Percentiles rank a stretch among this genome's conserved stretches.
Conservation (phyloP, 2,113 vertebrate species). For the Petrocephalus microphthalmus region DNA sequence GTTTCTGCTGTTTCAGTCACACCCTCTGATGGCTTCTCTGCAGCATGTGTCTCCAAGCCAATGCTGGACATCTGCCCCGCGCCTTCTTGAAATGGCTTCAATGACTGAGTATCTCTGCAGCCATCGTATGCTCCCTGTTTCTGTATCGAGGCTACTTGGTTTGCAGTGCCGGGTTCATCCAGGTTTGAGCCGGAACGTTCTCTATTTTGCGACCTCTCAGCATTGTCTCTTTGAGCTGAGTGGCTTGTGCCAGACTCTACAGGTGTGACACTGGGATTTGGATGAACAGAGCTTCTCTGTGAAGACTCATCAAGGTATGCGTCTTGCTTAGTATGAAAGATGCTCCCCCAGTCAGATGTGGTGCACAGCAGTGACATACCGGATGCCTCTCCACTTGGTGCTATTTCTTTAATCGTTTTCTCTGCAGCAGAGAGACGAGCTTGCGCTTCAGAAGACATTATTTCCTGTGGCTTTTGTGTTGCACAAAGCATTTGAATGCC, state of each 20-base stretch:
- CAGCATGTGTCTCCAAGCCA: background rate
- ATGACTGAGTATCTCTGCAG: background rate
- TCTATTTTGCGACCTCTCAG: background rate
- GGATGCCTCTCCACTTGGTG: background rate
- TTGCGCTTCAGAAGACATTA: background rate
- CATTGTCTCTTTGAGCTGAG: background rate
- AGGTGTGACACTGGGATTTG: background rate
- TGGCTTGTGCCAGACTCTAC: slow-evolving; percentile 3
- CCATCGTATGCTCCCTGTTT: background rate
- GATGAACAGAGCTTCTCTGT: background rate
- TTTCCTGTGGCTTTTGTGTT: background rate
- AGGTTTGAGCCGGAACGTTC: background rate
- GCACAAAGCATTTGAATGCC: background rate
- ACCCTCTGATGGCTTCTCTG: background rate
- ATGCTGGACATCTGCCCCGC: background rate
- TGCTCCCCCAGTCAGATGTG: background rate
- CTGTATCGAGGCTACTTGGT: background rate
- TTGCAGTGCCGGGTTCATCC: background rate
- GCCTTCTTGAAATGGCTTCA: background rate
- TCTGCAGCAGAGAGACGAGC: background rate
- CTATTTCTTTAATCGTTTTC: background rate
- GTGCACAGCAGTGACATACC: background rate
- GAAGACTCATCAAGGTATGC: background rate
- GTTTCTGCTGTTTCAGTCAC: background rate
- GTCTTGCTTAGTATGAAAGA: background rate